A percentile compares a stretch with the other conserved stretches of the same genome.
Evolutionary conservation across 2,888 invertebrate genomes (phyloP).

Genomic region (Siphlonurus alternatus): DNA sequence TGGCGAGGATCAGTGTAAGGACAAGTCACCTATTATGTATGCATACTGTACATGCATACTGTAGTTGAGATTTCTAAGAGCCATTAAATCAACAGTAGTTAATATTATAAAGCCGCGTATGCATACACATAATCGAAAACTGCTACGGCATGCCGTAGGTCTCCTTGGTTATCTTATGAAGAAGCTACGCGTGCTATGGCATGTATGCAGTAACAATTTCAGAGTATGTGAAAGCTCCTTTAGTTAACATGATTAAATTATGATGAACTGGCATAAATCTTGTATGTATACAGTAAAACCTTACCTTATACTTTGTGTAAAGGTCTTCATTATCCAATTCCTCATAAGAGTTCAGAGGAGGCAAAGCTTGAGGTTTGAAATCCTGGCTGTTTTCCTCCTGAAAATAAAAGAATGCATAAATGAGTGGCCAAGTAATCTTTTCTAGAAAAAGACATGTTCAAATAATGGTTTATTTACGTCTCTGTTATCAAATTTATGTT

Average conservation of each 20-base stretch:
- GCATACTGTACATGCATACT: not conserved
- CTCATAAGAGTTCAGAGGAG: constrained; percentile 36
- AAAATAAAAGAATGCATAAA: constrained; percentile 1
- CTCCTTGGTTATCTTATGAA: no score
- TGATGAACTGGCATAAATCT: not conserved
- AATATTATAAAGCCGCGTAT: no score
- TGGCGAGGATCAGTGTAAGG: no score
- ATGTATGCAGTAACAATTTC: not conserved
- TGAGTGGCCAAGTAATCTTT: not conserved
- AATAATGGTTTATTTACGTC: constrained; percentile 6
- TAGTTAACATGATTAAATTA: no score
- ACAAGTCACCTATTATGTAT: not conserved
- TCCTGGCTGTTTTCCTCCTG: constrained; percentile 50
- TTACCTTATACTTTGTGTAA: constrained; percentile 88
- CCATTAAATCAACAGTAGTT: constrained; percentile 6
- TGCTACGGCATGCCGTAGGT: no score
- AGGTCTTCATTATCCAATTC: constrained; percentile 82
- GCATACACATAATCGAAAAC: no score
- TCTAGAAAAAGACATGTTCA: not conserved
- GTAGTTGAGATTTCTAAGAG: not conserved
- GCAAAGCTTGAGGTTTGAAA: constrained; percentile 31
- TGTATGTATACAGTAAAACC: not conserved
- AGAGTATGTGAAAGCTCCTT: no score
- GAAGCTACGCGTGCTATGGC: no score
- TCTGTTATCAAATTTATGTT: constrained; percentile 20